Evolutionary conservation across 1,140 invertebrate genomes (phyloP).

Genomic region (Stenopsyche tienmushanensis): DNA sequence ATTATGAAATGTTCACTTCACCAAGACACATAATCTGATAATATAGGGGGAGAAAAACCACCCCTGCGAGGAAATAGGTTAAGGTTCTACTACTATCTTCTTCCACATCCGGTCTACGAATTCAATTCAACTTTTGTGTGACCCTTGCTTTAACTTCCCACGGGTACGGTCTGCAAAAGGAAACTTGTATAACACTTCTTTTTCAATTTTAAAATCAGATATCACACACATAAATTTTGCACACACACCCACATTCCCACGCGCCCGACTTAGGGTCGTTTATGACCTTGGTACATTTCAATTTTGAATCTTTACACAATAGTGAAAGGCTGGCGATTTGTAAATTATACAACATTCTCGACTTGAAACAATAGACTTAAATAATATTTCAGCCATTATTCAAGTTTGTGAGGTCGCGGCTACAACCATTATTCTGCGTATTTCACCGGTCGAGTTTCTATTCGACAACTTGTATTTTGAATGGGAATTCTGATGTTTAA

Average conservation of each 20-base stretch:
- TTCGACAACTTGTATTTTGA: no score
- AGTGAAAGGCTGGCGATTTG: neutral
- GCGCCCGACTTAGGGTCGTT: no score
- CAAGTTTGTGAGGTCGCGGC: neutral
- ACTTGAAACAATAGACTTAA: neutral
- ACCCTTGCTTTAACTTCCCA: constrained; percentile 8
- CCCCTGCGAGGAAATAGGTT: constrained; percentile 8
- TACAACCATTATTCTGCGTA: neutral
- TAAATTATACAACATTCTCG: no score
- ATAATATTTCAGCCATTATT: neutral
- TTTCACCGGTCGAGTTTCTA: neutral
- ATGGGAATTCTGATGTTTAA: no score
- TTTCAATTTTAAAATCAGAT: no score
- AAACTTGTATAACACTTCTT: neutral
- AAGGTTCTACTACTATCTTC: constrained; percentile 9
- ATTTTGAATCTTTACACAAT: no score
- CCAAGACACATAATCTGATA: neutral
- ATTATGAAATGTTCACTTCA: neutral
- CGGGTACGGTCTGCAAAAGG: constrained; percentile 3
- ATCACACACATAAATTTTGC: no score
- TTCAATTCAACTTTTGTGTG: constrained; percentile 28
- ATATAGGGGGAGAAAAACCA: neutral
- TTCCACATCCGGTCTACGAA: neutral
- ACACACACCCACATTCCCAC: no score
- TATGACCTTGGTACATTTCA: no score